Percentiles rank a stretch among this genome's conserved stretches.
phyloP scores from a whole-genome alignment of 1,140 invertebrate genomes.

The Stegodyphus dumicola region DNA sequence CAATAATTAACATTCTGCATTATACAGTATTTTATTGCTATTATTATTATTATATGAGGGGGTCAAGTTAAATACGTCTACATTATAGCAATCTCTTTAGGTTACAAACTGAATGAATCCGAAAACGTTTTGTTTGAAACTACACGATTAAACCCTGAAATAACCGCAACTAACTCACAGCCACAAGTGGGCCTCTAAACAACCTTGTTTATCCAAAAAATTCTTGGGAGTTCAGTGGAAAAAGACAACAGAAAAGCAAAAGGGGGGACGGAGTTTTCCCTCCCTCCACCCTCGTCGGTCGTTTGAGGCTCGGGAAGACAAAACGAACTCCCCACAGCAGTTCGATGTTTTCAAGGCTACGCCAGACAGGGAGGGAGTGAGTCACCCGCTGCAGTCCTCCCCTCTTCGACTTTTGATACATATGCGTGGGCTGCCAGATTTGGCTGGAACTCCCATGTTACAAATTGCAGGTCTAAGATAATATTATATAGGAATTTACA shows the following conservation, averaged over 20 bases:
- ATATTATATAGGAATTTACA: too few species aligned
- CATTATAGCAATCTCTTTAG: too few species aligned
- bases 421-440: conserved; percentile 34
- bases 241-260: conserved; percentile 6
- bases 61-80: too few species aligned
- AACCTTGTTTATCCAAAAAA: neutral
- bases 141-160: too few species aligned
- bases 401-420: conserved; percentile 9
- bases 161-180: neutral
- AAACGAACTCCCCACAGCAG: conserved; percentile 26
- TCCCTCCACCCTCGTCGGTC: conserved; percentile 6
- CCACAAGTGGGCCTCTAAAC: conserved; percentile 13
- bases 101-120: too few species aligned
- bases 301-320: conserved; percentile 24
- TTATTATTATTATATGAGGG: too few species aligned
- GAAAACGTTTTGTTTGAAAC: too few species aligned
- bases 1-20: too few species aligned
- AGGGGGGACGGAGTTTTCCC: neutral
- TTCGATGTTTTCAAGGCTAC: conserved; percentile 60
- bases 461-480: too few species aligned
- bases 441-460: conserved; percentile 16
- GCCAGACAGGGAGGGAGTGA: conserved; percentile 45
- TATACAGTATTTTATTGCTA: too few species aligned
- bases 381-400: conserved; percentile 9
- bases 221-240: neutral